phyloP scores from a whole-genome alignment of 1,140 invertebrate species.

The Ceratosolen solmsi region DNA sequence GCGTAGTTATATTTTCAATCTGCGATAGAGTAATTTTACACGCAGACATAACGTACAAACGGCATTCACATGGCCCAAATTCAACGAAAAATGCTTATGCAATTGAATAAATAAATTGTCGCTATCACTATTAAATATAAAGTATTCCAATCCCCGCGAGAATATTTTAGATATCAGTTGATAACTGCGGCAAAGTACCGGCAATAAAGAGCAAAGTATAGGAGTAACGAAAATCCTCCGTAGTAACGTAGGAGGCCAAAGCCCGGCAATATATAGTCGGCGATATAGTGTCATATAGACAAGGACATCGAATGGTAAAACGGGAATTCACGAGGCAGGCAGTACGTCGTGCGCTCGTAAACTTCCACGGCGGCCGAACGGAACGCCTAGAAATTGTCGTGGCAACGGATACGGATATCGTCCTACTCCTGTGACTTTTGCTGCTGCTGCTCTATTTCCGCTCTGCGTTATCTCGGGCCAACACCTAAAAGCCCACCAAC shows the following conservation, averaged over 20 bases:
- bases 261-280: not conserved
- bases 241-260: not conserved
- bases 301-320: constrained; percentile 22
- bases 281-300: not conserved
- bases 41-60: not conserved
- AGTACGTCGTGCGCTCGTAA: constrained; percentile 16
- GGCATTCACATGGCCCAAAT: too few relatives aligned
- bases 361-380: constrained; percentile 4
- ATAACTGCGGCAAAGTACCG: not conserved
- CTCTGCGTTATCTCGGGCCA: constrained; percentile 5
- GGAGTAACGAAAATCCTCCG: not conserved
- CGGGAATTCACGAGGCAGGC: constrained; percentile 38
- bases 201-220: not conserved
- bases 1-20: not conserved
- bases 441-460: constrained; percentile 12
- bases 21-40: not conserved
- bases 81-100: not conserved
- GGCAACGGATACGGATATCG: not conserved
- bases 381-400: not conserved
- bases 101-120: not conserved
- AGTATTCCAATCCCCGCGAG: not conserved
- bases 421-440: not conserved
- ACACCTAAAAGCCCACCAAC: constrained; percentile 15
- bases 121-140: not conserved
- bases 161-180: not conserved